Percentiles rank a stretch among this genome's conserved stretches.
phyloP scores from a whole-genome alignment of 2,888 invertebrate species.

The Drosophila anceps region DNA sequence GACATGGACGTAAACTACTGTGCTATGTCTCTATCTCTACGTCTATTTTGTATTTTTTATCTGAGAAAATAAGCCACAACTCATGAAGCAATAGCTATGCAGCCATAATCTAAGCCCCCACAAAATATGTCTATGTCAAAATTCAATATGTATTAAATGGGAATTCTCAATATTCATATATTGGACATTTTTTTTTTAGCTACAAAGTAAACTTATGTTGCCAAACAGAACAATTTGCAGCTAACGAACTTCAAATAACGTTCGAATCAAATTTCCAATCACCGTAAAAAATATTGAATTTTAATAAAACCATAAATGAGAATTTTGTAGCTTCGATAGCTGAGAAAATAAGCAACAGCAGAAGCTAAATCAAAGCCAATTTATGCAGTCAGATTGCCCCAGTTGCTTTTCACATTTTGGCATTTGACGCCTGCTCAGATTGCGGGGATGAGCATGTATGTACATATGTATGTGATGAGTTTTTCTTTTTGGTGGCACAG shows the following conservation, averaged over 20 bases:
- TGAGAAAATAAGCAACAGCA: conserved; percentile 24
- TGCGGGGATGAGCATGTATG: neutral
- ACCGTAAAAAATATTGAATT: neutral
- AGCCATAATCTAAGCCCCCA: too few relatives aligned
- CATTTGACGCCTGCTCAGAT: conserved; percentile 41
- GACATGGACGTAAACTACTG: too few relatives aligned
- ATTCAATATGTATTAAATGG: neutral
- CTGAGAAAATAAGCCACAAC: too few relatives aligned
- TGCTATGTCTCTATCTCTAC: too few relatives aligned
- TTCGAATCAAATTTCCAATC: neutral
- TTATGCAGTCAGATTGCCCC: neutral
- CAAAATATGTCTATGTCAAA: neutral
- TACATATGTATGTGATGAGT: conserved; percentile 1
- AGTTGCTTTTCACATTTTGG: conserved; percentile 54
- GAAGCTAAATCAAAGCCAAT: conserved; percentile 1
- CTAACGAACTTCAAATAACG: too few relatives aligned
- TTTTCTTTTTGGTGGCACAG: neutral
- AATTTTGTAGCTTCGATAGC: conserved; percentile 1
- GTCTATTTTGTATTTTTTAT: too few relatives aligned
- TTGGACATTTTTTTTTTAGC: neutral
- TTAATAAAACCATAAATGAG: neutral
- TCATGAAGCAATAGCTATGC: too few relatives aligned
- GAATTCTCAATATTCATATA: neutral
- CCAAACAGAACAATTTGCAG: neutral
- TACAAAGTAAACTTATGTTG: too few relatives aligned